Evolutionary conservation across 2,888 invertebrate genomes (phyloP), one percentile per base, ranked within the genome.

Genomic region (Orchesellides sinensis): DNA sequence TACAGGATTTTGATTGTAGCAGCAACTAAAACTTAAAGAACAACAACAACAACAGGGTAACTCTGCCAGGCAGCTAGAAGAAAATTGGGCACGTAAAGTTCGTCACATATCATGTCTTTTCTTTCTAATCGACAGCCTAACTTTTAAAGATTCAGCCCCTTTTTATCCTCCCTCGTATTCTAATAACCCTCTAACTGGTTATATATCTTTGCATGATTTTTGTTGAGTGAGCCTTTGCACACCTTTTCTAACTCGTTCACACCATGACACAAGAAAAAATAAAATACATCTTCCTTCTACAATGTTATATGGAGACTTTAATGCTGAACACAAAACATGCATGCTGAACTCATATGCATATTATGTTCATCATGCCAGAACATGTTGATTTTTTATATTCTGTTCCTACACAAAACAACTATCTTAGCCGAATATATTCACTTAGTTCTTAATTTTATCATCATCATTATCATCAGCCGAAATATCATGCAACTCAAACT

Each of bases 191-290:
- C 25, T 74, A 74, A 74, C 74, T 74, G 63, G 74, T 73, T 73
- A 52, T 32, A 74, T 52, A 5, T 14, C 19, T 21, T 65, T 47
- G 74, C n/a, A 65, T 65, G 69, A 32, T 29, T 47, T 49, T 74
- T 74, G 61, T 61, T 74, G 63, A 49, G 52, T 74, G 74, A 54
- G 74, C 63, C 65, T 74, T 74, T 65, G 63, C 74, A 74, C 74
- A 61, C 61, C 74, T 52, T 65, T 65, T 21, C 54, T 65, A 74
- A 74, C 74, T 74, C 74, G 63, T 74, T 74, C 74, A 74, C 74
- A 74, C 65, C 65, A 74, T 49, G 63, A 65, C 65, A 65, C 32
- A 74, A 59, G 45, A 61, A 52, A 74, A 63, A 63, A 65, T 72
- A 59, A 29, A n/a, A 70, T 70, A 54, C 54, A 70, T 70, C 21